phyloP scores from a whole-genome alignment of 2,797 vertebrate genomes.

The Valencia hispanica region DNA sequence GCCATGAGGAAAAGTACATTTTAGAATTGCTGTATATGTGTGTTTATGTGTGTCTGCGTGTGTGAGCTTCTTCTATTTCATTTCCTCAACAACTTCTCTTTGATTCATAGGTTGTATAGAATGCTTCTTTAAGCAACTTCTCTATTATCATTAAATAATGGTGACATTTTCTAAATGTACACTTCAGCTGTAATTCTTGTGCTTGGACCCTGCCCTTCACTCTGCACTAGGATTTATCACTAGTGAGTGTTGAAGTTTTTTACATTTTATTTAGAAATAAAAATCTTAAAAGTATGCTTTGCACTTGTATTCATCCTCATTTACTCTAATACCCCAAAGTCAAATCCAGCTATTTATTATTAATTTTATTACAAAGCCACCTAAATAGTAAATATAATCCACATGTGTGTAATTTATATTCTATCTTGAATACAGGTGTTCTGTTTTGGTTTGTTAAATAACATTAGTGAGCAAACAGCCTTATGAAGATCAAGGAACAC shows the following conservation, averaged over 20 bases:
- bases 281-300: neutral
- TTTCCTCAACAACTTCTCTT: neutral
- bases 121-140: neutral
- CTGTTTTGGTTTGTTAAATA: neutral
- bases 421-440: neutral
- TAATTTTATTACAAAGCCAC: neutral
- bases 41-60: neutral
- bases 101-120: neutral
- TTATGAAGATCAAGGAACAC: too few relatives aligned
- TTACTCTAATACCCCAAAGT: neutral
- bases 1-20: neutral
- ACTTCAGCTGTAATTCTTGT: neutral
- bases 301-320: neutral
- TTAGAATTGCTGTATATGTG: neutral
- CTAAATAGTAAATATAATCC: neutral
- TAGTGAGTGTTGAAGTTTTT: too few relatives aligned
- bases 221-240: neutral
- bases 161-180: neutral
- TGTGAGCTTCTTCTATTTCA: neutral
- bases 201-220: neutral
- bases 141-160: constrained; percentile 2
- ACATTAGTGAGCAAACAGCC: neutral
- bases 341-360: neutral
- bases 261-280: neutral
- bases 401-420: neutral